phyloP scores from a whole-genome alignment of 2,797 vertebrate species.

The Phylloscopus collybita region DNA sequence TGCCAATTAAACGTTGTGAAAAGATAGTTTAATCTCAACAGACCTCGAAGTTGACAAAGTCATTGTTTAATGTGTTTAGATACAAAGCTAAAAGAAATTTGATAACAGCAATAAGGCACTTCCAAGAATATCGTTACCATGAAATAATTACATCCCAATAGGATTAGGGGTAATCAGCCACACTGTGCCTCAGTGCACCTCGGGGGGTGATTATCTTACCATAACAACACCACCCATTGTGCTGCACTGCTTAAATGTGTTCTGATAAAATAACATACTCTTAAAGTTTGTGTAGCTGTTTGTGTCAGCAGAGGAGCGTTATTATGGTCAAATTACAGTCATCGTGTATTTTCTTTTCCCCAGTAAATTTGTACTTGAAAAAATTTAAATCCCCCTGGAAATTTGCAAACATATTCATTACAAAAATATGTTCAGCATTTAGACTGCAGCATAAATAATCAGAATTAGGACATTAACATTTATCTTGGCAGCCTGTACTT shows the following conservation, averaged over 20 bases:
- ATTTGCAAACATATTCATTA: not conserved
- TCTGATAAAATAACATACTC: slow-evolving; percentile 50
- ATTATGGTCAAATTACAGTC: not conserved
- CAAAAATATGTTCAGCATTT: slow-evolving; percentile 20
- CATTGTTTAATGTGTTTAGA: slow-evolving; percentile 69
- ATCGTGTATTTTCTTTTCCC: not conserved
- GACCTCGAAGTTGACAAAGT: slow-evolving; percentile 71
- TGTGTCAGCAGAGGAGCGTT: not conserved
- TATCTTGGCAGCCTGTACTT: slow-evolving; percentile 1
- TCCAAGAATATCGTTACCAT: slow-evolving; percentile 55
- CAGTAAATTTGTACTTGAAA: not conserved
- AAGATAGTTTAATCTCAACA: slow-evolving; percentile 62
- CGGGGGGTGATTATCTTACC: slow-evolving; percentile 65
- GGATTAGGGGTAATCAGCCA: slow-evolving; percentile 71
- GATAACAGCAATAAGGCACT: slow-evolving; percentile 61
- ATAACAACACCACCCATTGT: slow-evolving; percentile 58
- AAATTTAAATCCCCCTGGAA: slow-evolving; percentile 19
- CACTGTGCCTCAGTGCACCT: slow-evolving; percentile 44
- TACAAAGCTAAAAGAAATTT: slow-evolving; percentile 67
- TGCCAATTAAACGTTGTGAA: slow-evolving; percentile 61
- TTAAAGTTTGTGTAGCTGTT: not conserved
- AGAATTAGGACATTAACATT: slow-evolving; percentile 47
- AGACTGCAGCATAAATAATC: slow-evolving; percentile 22
- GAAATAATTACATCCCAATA: slow-evolving; percentile 77
- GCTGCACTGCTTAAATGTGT: slow-evolving; percentile 64